Evolutionary conservation across 2,797 vertebrate species (phyloP).

Genomic region (Dallia pectoralis): DNA sequence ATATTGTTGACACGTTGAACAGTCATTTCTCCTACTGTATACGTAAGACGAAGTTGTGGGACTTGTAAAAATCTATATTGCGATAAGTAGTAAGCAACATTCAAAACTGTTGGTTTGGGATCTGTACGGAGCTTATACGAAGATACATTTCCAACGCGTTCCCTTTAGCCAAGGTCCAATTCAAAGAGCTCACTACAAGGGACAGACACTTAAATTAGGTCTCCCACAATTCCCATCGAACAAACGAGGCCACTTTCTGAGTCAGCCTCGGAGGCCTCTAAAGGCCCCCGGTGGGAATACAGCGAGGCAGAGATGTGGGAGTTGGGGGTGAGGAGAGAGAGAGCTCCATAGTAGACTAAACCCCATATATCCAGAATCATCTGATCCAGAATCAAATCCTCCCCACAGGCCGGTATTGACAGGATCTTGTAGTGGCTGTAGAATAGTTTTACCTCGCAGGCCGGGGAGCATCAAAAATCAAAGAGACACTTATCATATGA

Average conservation of each 20-base stretch:
- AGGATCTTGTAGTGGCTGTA: neutral
- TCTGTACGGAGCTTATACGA: neutral
- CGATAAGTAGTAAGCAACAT: neutral
- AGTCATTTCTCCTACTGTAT: too few relatives aligned
- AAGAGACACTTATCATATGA: neutral
- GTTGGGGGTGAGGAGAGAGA: neutral
- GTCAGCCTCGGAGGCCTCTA: slow-evolving; percentile 18
- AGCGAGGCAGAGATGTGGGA: neutral
- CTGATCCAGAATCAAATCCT: neutral
- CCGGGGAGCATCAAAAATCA: neutral
- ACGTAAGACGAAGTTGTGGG: too few relatives aligned
- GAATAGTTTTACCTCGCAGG: neutral
- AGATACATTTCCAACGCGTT: neutral
- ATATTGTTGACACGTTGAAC: too few relatives aligned
- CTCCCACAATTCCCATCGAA: slow-evolving; percentile 22
- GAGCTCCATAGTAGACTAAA: neutral
- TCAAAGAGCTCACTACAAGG: neutral
- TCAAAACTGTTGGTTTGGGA: neutral
- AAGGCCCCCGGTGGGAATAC: slow-evolving; percentile 31
- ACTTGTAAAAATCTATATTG: slow-evolving; percentile 37
- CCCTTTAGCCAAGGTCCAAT: neutral
- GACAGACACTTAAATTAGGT: slow-evolving; percentile 45
- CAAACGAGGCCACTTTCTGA: slow-evolving; percentile 21
- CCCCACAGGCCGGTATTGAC: neutral
- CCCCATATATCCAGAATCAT: neutral